These are phyloP conservation scores for Drosophila ambigua DNA, from an alignment of 1,140 invertebrate species.

Conservation along the genomic window DNA sequence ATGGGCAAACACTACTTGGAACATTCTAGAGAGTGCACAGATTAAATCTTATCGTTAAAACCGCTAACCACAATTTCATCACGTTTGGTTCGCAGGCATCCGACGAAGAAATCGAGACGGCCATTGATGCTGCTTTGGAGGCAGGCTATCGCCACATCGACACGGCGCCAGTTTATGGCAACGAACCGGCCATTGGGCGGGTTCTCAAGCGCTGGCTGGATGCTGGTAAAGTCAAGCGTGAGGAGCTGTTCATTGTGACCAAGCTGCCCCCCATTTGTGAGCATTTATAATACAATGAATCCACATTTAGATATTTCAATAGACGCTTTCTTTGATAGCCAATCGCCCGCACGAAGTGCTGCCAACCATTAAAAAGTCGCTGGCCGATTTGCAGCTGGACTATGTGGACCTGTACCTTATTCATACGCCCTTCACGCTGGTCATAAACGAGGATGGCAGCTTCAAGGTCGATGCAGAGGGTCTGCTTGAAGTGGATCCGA, in stretches of 20 bases:
- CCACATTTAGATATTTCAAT: conserved; percentile 2
- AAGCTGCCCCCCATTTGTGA: conserved; percentile 87
- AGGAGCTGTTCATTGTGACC: conserved; percentile 92
- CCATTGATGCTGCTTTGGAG: conserved; percentile 87
- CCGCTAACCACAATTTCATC: conserved; percentile 51
- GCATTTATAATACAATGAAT: neutral
- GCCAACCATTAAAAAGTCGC: conserved; percentile 89
- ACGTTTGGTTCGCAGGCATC: conserved; percentile 85
- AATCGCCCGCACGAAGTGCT: conserved; percentile 89
- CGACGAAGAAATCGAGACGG: conserved; percentile 88
- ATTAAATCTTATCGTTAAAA: conserved; percentile 11
- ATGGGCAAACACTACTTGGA: neutral
- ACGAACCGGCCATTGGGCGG: conserved; percentile 91
- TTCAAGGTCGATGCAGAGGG: conserved; percentile 85
- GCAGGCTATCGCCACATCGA: conserved; percentile 89
- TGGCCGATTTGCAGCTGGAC: conserved; percentile 89
- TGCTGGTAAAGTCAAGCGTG: conserved; percentile 88
- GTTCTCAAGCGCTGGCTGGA: conserved; percentile 90
- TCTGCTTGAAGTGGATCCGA: conserved; percentile 87
- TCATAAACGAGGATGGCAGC: conserved; percentile 83
- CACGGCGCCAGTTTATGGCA: conserved; percentile 92
- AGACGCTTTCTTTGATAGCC: conserved; percentile 67
- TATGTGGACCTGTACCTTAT: conserved; percentile 95
- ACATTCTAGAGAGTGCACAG: neutral
- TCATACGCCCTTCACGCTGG: conserved; percentile 90